Percentiles rank a stretch among this genome's conserved stretches.
Evolutionary conservation across 2,113 vertebrate species (phyloP).

Genomic region (Hiodon tergisus): DNA sequence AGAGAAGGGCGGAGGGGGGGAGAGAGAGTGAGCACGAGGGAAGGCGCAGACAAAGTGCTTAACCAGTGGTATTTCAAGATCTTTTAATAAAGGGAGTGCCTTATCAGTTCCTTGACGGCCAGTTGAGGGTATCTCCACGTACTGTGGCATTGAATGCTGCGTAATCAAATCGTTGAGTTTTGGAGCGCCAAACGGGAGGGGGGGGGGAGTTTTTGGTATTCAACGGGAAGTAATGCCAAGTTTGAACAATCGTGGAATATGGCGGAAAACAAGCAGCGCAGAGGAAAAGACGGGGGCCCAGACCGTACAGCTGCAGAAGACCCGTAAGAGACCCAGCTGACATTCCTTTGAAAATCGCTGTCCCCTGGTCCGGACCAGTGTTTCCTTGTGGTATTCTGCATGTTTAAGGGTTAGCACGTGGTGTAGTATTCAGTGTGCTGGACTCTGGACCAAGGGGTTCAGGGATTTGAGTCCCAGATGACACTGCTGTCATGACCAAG

Average conservation of each 20-base stretch:
- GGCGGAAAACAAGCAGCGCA: conserved; percentile 50
- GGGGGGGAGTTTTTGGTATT: conserved; percentile 31
- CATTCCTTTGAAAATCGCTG: not conserved
- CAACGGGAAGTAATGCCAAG: conserved; percentile 46
- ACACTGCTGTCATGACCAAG: too few species aligned
- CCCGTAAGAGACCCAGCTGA: conserved; percentile 40
- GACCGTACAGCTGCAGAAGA: conserved; percentile 33
- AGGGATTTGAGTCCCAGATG: too few species aligned
- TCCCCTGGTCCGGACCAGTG: not conserved
- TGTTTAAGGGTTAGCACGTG: not conserved
- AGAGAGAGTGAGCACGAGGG: not conserved
- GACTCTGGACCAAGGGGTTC: too few species aligned
- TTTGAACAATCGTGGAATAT: conserved; percentile 53
- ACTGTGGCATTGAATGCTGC: not conserved
- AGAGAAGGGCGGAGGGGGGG: not conserved
- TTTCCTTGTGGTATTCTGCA: not conserved
- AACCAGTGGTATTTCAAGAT: not conserved
- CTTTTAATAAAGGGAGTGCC: not conserved
- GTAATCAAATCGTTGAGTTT: too few species aligned
- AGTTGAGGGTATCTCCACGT: not conserved
- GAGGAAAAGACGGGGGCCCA: conserved; percentile 38
- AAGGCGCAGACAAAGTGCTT: not conserved
- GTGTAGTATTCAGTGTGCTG: too few species aligned
- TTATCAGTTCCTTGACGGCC: not conserved
- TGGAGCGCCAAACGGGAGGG: not conserved